phyloP scores from a whole-genome alignment of 2,888 invertebrate species.

The Yponomeuta plumbellus region DNA sequence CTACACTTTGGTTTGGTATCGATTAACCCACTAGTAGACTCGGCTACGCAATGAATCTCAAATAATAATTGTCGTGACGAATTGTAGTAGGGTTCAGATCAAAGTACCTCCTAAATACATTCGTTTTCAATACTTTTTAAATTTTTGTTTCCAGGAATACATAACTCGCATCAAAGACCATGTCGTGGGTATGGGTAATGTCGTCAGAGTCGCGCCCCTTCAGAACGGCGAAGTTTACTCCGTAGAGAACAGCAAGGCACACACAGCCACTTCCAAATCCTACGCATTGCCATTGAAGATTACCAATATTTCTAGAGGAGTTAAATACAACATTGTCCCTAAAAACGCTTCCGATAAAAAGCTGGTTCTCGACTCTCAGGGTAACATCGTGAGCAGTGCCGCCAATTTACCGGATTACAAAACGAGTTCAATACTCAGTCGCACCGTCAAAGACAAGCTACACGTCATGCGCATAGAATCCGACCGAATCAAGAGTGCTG shows the following conservation, averaged over 20 bases:
- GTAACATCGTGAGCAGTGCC: constrained; percentile 68
- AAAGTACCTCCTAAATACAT: too few relatives aligned
- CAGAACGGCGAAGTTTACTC: constrained; percentile 66
- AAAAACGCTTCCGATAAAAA: constrained; percentile 72
- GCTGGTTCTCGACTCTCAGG: constrained; percentile 64
- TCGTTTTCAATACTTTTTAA: background rate
- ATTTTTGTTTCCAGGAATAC: constrained; percentile 52
- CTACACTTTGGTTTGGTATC: too few relatives aligned
- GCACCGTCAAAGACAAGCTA: constrained; percentile 68
- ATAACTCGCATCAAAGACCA: constrained; percentile 79
- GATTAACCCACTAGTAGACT: too few relatives aligned
- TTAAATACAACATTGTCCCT: constrained; percentile 68
- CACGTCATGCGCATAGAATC: constrained; percentile 72
- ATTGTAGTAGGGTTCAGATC: too few relatives aligned
- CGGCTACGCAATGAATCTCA: too few relatives aligned
- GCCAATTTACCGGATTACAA: constrained; percentile 69
- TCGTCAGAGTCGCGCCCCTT: constrained; percentile 77
- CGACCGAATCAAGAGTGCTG: constrained; percentile 75
- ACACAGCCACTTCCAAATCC: constrained; percentile 54
- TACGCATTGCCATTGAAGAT: constrained; percentile 69
- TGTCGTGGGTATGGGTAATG: constrained; percentile 84
- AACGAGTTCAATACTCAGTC: constrained; percentile 66
- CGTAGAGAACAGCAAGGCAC: constrained; percentile 61
- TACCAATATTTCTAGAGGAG: constrained; percentile 64
- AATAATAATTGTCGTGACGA: too few relatives aligned